Base-by-base conservation (phyloP, 2,888 invertebrate genomes). In the Dione vanillae region DNA sequence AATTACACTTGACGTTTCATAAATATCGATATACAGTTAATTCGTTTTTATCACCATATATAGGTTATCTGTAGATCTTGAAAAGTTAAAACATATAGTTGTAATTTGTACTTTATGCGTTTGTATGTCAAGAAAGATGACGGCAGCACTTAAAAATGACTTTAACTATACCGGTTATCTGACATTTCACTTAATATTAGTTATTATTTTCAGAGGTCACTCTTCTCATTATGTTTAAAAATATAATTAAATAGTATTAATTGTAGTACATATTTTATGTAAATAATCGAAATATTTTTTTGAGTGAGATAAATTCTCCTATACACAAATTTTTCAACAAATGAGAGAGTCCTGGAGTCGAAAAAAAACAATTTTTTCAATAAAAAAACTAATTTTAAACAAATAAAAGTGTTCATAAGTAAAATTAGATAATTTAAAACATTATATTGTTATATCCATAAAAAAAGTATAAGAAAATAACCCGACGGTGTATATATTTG, bases 401-500 rank as follows among this genome's bases (percentile, higher is more conserved):
- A n/a, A n/a, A n/a, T n/a, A n/a, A n/a, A 2, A 47, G 3, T n/a
- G 8, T 49, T 19, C 19, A 16, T 56, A 16, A 9, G 20, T 11
- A 10, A 45, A 61, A 16, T 61, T 61, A 45, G 27, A 45, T 35
- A 9, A 7, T 27, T n/a, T 10, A n/a, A 35, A 45, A 45, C 16
- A 8, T 61, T 61, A 45, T 61, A 10, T 43, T 61, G 49, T 72
- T 58, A 72, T 73, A 72, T 70, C 56, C 62, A 69, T 65, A 73
- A 77, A 74, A 77, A 74, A 75, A 75, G 62, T 71, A 81, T 80
- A 79, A 78, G 77, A 74, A 72, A 75, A 77, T 77, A 77, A 80
- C 76, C 81, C 76, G 74, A 56, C 80, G 85, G 78, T 79, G 82
- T 78, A 85, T 90, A 88, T 90, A 90, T 89, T 84, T 86, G 85